Percentiles rank a stretch among this genome's conserved stretches.
phyloP scores from a whole-genome alignment of 2,113 vertebrate genomes.

The Saccopteryx bilineata region DNA sequence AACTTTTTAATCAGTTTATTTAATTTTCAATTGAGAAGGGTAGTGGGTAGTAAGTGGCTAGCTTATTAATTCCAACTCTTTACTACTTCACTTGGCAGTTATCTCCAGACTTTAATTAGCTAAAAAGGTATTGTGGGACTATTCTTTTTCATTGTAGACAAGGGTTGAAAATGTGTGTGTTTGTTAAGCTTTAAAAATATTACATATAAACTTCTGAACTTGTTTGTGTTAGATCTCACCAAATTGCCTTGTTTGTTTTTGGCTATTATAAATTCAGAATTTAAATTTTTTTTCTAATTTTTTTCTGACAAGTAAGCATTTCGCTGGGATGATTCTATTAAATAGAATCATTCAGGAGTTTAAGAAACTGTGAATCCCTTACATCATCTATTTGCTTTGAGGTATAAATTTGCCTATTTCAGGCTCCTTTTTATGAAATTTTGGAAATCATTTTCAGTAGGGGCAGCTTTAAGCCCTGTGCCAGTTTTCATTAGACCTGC shows the following conservation, averaged over 20 bases:
- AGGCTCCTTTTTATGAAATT: slow-evolving; percentile 39
- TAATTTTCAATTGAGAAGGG: slow-evolving; percentile 19
- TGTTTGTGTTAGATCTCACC: not conserved
- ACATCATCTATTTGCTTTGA: slow-evolving; percentile 54
- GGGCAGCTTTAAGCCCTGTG: not conserved
- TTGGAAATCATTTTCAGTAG: slow-evolving; percentile 50
- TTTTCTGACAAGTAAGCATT: not conserved
- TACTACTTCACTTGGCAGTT: not conserved
- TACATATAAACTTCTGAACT: not conserved
- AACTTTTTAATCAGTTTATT: slow-evolving; percentile 39
- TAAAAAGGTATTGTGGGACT: slow-evolving; percentile 20
- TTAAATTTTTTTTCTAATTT: not conserved
- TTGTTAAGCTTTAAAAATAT: slow-evolving; percentile 33
- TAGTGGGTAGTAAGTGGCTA: not conserved
- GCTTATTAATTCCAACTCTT: slow-evolving; percentile 27
- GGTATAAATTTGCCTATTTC: slow-evolving; percentile 38
- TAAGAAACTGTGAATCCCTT: not conserved
- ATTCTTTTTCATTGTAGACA: slow-evolving; percentile 13
- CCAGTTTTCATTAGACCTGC: slow-evolving; percentile 28
- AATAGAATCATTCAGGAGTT: slow-evolving; percentile 30
- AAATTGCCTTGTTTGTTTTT: slow-evolving; percentile 43
- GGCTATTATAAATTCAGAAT: not conserved
- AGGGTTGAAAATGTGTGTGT: slow-evolving; percentile 52
- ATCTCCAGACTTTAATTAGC: not conserved
- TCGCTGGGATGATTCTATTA: slow-evolving; percentile 34